A percentile compares a stretch with the other conserved stretches of the same genome.
These are phyloP conservation scores for Threskiornis aethiopicus DNA, from an alignment of 2,797 vertebrate genomes.

Conservation along the genomic window DNA sequence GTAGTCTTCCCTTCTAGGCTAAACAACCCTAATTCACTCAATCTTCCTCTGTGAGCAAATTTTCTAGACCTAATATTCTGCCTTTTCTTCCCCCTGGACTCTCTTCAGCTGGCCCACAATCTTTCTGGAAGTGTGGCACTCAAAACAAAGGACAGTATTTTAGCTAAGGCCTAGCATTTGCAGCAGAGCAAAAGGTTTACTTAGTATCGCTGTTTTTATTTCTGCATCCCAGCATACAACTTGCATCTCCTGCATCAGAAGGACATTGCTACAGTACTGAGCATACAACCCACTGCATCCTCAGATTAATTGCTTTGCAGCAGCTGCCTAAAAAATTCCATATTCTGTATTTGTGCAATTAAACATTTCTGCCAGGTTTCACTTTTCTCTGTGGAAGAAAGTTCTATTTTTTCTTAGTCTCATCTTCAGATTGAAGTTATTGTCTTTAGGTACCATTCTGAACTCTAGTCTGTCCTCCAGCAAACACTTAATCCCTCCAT, in stretches of 20 bases:
- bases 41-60: not conserved
- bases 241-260: not conserved
- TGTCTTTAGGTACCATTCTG: not conserved
- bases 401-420: not conserved
- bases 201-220: not conserved
- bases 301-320: not conserved
- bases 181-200: not conserved
- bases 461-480: not conserved
- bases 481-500: not conserved
- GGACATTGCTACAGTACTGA: not conserved
- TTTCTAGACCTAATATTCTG: not conserved
- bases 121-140: not conserved
- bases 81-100: not conserved
- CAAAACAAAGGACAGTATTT: not conserved
- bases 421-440: not conserved
- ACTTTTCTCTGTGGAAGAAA: not conserved
- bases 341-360: not conserved
- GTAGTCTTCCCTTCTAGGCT: not conserved
- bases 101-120: not conserved
- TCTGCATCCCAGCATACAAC: not conserved
- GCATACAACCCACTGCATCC: not conserved
- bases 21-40: not conserved
- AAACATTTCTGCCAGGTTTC: not conserved
- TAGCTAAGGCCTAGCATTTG: not conserved
- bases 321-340: not conserved